Percentiles rank a stretch among this genome's conserved stretches.
Conservation (phyloP, 2,888 invertebrate genomes). For the Eristalinus aeneus region DNA sequence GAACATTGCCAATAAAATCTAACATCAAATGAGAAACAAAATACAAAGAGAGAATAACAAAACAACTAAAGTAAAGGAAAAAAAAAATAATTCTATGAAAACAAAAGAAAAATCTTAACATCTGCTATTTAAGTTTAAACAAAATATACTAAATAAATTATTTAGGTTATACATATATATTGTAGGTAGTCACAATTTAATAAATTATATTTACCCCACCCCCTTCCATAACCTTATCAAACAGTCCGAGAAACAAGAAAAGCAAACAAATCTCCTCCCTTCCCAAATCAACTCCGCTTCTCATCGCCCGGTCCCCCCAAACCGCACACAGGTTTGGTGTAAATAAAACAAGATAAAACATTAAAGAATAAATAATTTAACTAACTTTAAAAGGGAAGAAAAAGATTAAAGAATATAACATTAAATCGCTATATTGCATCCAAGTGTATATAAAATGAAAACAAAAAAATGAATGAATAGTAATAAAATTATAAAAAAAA, state of each 20-base stretch:
- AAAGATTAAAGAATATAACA: conserved; percentile 43
- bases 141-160: conserved; percentile 71
- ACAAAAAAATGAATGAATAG: conserved; percentile 27
- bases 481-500: conserved; percentile 62
- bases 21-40: conserved; percentile 9
- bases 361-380: conserved; percentile 35
- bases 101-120: conserved; percentile 40
- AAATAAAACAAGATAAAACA: conserved; percentile 46
- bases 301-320: background rate
- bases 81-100: background rate
- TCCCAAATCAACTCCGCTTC: background rate
- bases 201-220: conserved; percentile 67
- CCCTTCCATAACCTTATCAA: conserved; percentile 10
- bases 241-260: background rate
- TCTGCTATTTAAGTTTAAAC: conserved; percentile 69
- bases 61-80: conserved; percentile 26
- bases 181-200: conserved; percentile 72
- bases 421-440: conserved; percentile 66
- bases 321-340: conserved; percentile 57
- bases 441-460: conserved; percentile 69
- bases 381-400: conserved; percentile 27
- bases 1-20: conserved; percentile 46
- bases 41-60: conserved; percentile 3
- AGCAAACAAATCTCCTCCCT: conserved; percentile 11
- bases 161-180: conserved; percentile 69